These are phyloP conservation scores for Zenarchopterus dispar DNA, from an alignment of 2,797 vertebrate genomes.

Conservation along the genomic window DNA sequence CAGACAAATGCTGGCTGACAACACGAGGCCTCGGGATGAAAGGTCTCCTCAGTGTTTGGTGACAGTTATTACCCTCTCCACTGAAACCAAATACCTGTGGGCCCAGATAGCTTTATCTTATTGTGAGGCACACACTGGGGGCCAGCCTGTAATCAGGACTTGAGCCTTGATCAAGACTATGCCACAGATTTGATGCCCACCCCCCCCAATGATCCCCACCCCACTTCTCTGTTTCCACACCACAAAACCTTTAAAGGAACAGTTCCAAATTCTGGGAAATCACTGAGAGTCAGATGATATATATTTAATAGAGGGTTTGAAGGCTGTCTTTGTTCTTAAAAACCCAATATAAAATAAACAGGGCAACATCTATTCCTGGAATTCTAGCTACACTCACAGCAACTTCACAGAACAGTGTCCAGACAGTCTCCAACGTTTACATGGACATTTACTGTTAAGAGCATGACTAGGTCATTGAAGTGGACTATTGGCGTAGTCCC, in stretches of 20 bases:
- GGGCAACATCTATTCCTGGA: slow-evolving; percentile 15
- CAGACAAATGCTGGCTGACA: slow-evolving; percentile 73
- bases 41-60: slow-evolving; percentile 79
- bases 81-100: slow-evolving; percentile 81
- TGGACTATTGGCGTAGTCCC: too few species aligned
- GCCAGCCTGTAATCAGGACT: slow-evolving; percentile 73
- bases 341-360: slow-evolving; percentile 20
- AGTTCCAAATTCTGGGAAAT: slow-evolving; percentile 2
- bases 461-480: too few species aligned
- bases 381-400: not conserved
- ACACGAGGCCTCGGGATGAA: slow-evolving; percentile 71
- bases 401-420: slow-evolving; percentile 13
- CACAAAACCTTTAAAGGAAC: slow-evolving; percentile 25
- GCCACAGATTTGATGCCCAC: slow-evolving; percentile 57
- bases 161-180: slow-evolving; percentile 63
- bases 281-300: not conserved
- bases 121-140: slow-evolving; percentile 65
- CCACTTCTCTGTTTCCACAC: slow-evolving; percentile 36
- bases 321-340: not conserved
- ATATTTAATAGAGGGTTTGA: slow-evolving; percentile 3
- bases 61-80: slow-evolving; percentile 80
- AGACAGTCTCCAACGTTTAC: too few species aligned
- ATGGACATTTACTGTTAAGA: too few species aligned
- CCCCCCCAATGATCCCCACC: slow-evolving; percentile 7
- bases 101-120: slow-evolving; percentile 80